Evolutionary conservation across 2,113 vertebrate species (phyloP), one percentile per base, ranked within the genome.

Genomic region (Melanotaenia duboulayi): DNA sequence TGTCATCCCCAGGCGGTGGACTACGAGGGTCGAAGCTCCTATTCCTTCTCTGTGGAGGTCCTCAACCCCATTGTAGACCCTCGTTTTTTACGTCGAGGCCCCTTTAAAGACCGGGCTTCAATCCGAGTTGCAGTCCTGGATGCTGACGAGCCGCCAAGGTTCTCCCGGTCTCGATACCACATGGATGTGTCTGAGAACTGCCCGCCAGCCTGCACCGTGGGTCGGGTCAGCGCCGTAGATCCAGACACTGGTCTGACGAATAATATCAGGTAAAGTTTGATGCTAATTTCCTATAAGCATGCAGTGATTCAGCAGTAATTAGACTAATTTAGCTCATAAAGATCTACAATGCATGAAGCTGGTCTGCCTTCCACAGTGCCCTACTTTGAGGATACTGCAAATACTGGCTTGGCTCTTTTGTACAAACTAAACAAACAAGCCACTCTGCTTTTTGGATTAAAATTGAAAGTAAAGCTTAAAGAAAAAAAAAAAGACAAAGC

Each of bases 41-140:
- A 96, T 74, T 93, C 95, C 22, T 96, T 97, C 84, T 95, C 94
- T 0, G 95, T 97, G 58, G 96, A 97, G 74, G 96, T 96, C 40
- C 93, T 96, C 82, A 97, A 97, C 91, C 96, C 96, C 0, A 92
- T 93, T 4, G 95, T 97, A 7, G 96, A 97, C 78, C 95, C 96
- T 1, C 95, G 95, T 40, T 97, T 96, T 81, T 81, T 96, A 46
- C 94, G 95, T 4, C 93, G 94, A 35, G 96, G 96, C 83, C 89
- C 96, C 78, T 96, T 97, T 79, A 96, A 96, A 75, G 96, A 96
- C 59, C 92, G 96, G 9, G 94, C 96, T 37, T 94, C 94, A 0
- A 93, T 97, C 70, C 81, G 92, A 2, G 94, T 97, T 17, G 89
- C 92, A 0, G 95, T 97, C 42, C 89, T 96, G 85, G 95, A 97